These are phyloP conservation scores for Mimas tiliae DNA, from an alignment of 2,888 invertebrate genomes.

Conservation along the genomic window DNA sequence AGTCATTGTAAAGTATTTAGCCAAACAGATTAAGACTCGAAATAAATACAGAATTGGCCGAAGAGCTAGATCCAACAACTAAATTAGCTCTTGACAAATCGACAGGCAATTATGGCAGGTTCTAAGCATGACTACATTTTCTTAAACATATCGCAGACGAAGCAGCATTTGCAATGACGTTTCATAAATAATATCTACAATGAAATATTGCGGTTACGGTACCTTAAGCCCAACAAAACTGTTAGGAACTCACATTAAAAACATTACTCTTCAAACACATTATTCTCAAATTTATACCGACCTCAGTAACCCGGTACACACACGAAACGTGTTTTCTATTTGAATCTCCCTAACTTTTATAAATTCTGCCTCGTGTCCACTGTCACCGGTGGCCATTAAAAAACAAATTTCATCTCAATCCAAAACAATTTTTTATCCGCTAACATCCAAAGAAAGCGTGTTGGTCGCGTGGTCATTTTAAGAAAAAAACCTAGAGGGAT, in stretches of 20 bases:
- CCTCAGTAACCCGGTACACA: constrained; percentile 16
- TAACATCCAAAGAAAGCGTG: constrained; percentile 45
- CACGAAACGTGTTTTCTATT: constrained; percentile 20
- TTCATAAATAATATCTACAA: neutral
- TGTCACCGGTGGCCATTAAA: constrained; percentile 28
- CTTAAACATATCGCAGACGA: too few relatives aligned
- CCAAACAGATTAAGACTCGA: too few relatives aligned
- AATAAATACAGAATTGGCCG: too few relatives aligned
- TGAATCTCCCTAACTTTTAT: constrained; percentile 34
- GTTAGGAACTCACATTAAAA: neutral
- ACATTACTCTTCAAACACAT: neutral
- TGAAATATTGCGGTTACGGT: neutral
- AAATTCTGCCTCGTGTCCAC: constrained; percentile 40
- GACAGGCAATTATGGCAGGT: too few relatives aligned
- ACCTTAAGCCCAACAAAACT: neutral
- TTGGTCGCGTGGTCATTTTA: constrained; percentile 41
- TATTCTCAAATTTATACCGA: constrained; percentile 29
- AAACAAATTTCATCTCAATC: constrained; percentile 26
- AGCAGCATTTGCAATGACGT: too few relatives aligned
- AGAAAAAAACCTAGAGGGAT: constrained; percentile 47
- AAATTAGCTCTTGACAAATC: too few relatives aligned
- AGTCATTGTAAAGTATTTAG: too few relatives aligned
- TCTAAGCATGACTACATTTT: too few relatives aligned
- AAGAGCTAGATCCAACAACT: too few relatives aligned
- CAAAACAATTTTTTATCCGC: constrained; percentile 27